phyloP scores from a whole-genome alignment of 2,113 vertebrate genomes.

The Ctenomys sociabilis region DNA sequence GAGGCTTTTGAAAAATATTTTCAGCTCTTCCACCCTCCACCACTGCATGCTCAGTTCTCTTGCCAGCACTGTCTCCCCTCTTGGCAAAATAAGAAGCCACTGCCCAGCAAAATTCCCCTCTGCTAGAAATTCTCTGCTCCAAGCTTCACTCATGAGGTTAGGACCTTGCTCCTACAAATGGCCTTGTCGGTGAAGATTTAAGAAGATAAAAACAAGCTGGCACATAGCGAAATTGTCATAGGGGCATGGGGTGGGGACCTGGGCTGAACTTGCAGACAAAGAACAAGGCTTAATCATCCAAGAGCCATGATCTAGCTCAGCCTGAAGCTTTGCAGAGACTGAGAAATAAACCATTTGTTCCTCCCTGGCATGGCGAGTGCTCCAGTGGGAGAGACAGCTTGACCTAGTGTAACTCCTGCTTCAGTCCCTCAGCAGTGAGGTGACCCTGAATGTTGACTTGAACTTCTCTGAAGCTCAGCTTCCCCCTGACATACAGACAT shows the following conservation, averaged over 20 bases:
- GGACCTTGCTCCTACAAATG: neutral
- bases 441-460: slow-evolving; percentile 35
- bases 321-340: slow-evolving; percentile 48
- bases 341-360: slow-evolving; percentile 77
- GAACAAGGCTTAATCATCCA: slow-evolving; percentile 67
- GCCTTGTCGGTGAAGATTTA: slow-evolving; percentile 16
- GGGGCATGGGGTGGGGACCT: slow-evolving; percentile 39
- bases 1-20: neutral
- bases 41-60: neutral
- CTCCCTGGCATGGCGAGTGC: slow-evolving; percentile 45
- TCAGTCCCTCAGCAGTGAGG: slow-evolving; percentile 38
- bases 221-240: slow-evolving; percentile 26
- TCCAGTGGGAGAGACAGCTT: slow-evolving; percentile 1
- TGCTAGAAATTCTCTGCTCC: neutral
- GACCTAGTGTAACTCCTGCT: slow-evolving; percentile 33
- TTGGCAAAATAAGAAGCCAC: neutral
- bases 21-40: neutral
- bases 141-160: neutral
- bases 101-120: neutral
- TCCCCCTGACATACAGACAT: neutral
- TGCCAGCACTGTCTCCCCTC: neutral
- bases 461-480: slow-evolving; percentile 57
- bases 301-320: slow-evolving; percentile 68
- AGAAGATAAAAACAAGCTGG: slow-evolving; percentile 60
- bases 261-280: slow-evolving; percentile 72